phyloP scores from a whole-genome alignment of 2,888 invertebrate genomes.

The Scelioninae gen. 2 region DNA sequence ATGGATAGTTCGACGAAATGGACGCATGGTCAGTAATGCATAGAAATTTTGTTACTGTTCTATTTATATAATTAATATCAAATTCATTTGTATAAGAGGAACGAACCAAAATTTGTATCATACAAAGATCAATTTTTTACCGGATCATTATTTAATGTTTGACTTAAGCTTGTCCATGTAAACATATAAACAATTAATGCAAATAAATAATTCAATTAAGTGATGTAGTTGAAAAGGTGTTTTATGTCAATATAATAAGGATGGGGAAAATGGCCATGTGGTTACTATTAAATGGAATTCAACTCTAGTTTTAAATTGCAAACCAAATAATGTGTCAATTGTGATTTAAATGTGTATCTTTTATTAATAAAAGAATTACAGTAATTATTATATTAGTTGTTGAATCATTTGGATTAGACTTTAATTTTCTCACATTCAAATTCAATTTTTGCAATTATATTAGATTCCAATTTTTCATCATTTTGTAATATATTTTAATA shows the following conservation, averaged over 20 bases:
- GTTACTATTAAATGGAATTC: not conserved
- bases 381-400: no score
- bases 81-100: not conserved
- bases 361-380: no score
- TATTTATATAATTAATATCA: conserved; percentile 46
- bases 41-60: conserved; percentile 15
- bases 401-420: no score
- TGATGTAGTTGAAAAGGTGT: not conserved
- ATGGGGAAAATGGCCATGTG: not conserved
- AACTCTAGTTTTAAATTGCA: no score
- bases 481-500: no score
- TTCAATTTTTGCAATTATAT: no score
- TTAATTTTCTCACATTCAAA: no score
- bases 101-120: not conserved
- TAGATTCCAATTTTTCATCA: no score
- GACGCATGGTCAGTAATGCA: conserved; percentile 69
- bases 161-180: not conserved
- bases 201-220: not conserved
- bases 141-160: not conserved
- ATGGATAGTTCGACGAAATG: conserved; percentile 72
- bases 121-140: not conserved
- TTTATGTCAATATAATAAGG: not conserved
- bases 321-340: no score
- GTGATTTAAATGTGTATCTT: no score
- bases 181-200: conserved; percentile 1